phyloP scores from a whole-genome alignment of 2,113 vertebrate genomes.

The Trochalopteron elliotii region DNA sequence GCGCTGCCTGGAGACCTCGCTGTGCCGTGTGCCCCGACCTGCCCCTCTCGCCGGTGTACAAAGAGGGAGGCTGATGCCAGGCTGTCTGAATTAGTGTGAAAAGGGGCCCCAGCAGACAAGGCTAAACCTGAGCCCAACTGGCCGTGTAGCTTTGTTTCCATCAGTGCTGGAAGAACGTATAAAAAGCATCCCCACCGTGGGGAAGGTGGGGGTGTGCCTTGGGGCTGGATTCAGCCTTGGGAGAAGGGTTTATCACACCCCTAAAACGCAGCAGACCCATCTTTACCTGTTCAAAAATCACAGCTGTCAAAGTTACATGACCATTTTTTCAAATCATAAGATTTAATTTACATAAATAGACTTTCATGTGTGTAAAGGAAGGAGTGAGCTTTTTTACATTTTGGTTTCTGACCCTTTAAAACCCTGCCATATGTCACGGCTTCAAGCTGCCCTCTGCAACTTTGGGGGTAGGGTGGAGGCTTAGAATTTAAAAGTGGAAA shows the following conservation, averaged over 20 bases:
- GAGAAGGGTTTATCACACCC: not conserved
- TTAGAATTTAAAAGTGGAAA: not conserved
- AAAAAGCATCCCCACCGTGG: not conserved
- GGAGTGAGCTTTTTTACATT: not conserved
- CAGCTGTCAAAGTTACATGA: not conserved
- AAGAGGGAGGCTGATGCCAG: not conserved
- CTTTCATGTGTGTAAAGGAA: not conserved
- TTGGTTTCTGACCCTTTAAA: not conserved
- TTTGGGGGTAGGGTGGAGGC: not conserved
- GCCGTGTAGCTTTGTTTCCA: not conserved
- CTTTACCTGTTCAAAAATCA: not conserved
- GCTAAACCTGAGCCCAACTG: not conserved
- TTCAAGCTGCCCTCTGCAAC: not conserved
- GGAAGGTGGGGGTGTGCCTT: not conserved
- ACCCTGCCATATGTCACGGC: accelerated
- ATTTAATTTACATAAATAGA: not conserved
- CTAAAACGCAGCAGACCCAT: not conserved
- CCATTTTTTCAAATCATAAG: not conserved
- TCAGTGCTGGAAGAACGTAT: not conserved
- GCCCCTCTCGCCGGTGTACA: not conserved
- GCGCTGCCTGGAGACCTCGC: not conserved
- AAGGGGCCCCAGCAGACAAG: not conserved
- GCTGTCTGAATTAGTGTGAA: not conserved
- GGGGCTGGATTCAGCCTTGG: not conserved
- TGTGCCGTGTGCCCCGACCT: not conserved